phyloP scores from a whole-genome alignment of 2,113 vertebrate genomes.

The Benitochromis conjunctus region DNA sequence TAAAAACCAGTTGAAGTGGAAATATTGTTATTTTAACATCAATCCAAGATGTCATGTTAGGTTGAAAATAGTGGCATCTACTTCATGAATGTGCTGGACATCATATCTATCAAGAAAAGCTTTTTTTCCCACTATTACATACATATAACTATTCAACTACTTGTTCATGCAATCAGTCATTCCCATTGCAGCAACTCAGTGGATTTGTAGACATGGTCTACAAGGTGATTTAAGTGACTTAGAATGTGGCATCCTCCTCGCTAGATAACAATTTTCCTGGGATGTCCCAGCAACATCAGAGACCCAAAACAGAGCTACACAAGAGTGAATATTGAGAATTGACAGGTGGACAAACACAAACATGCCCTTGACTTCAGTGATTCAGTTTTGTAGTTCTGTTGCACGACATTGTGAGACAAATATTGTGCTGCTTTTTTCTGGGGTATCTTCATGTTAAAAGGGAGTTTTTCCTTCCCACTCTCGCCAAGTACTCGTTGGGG shows the following conservation, averaged over 20 bases:
- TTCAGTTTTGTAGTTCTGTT: too few species aligned
- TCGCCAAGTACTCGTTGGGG: too few species aligned
- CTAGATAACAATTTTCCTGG: neutral
- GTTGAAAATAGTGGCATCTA: neutral
- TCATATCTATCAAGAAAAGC: neutral
- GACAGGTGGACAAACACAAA: neutral
- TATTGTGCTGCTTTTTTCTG: too few species aligned
- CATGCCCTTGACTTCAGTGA: too few species aligned
- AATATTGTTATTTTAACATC: neutral
- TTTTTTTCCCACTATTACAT: neutral
- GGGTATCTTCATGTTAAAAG: too few species aligned
- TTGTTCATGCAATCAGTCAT: neutral
- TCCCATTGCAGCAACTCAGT: neutral
- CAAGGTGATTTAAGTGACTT: neutral
- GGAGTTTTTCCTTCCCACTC: too few species aligned
- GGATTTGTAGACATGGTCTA: neutral
- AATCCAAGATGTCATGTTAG: neutral
- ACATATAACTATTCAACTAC: neutral
- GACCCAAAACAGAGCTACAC: neutral
- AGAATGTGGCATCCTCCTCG: neutral
- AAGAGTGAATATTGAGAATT: neutral
- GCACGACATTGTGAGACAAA: neutral
- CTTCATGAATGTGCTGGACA: neutral
- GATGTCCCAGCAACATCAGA: neutral
- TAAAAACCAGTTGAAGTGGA: neutral